phyloP scores from a whole-genome alignment of 2,888 invertebrate species.

The Acronicta aceris region DNA sequence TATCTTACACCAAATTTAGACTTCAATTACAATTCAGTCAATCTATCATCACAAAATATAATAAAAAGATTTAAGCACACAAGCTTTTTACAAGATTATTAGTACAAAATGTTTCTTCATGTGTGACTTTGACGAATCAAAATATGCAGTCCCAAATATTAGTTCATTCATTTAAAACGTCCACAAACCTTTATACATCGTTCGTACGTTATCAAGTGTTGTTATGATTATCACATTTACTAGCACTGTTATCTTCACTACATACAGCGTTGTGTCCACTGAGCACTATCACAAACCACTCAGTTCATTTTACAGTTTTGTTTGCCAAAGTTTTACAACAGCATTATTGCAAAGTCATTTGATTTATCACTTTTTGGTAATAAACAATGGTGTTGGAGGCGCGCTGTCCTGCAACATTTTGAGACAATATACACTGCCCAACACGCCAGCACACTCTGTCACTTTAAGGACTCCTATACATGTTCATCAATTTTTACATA shows the following conservation, averaged over 20 bases:
- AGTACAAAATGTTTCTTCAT: conserved; percentile 15
- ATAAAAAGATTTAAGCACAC: neutral
- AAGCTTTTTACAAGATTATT: conserved; percentile 10
- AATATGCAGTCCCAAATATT: conserved; percentile 16
- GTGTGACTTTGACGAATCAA: conserved; percentile 4
- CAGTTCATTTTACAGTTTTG: conserved; percentile 60
- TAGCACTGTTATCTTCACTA: conserved; percentile 45
- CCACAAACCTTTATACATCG: conserved; percentile 40
- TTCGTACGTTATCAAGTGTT: conserved; percentile 24
- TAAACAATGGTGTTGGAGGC: conserved; percentile 82
- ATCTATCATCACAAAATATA: neutral
- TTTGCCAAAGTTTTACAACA: conserved; percentile 64
- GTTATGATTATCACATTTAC: conserved; percentile 52
- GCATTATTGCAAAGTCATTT: conserved; percentile 85
- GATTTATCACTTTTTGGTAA: conserved; percentile 88
- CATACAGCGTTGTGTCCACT: conserved; percentile 49
- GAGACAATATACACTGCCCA: conserved; percentile 88
- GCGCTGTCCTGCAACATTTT: conserved; percentile 85
- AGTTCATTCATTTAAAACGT: conserved; percentile 23
- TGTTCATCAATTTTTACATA: conserved; percentile 90
- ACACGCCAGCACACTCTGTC: conserved; percentile 89
- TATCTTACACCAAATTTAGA: conserved; percentile 2
- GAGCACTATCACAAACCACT: conserved; percentile 55
- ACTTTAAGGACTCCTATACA: conserved; percentile 89
- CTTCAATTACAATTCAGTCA: neutral